Percentiles rank a stretch among this genome's conserved stretches.
These are phyloP conservation scores for Drosophila histrio DNA, from an alignment of 2,888 invertebrate species.

Conservation along the genomic window DNA sequence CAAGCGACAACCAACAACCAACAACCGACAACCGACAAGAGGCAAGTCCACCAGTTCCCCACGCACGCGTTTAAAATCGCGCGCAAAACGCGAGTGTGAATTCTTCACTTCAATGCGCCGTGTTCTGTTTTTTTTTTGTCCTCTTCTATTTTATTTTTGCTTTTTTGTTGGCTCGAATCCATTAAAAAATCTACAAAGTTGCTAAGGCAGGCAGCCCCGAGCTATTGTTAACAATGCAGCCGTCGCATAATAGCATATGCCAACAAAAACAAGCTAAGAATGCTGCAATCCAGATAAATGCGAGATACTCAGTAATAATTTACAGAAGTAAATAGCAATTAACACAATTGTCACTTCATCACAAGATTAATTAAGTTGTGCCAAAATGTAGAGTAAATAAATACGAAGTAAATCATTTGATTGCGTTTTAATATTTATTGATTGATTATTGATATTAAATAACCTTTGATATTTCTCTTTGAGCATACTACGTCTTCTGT, in stretches of 20 bases:
- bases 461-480: too few relatives aligned
- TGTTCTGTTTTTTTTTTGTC: constrained; percentile 50
- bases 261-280: constrained; percentile 30
- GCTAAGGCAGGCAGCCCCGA: constrained; percentile 56
- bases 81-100: constrained; percentile 77
- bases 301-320: not conserved
- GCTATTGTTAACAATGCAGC: constrained; percentile 69
- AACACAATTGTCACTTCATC: too few relatives aligned
- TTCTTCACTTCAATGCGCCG: constrained; percentile 80
- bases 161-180: constrained; percentile 56
- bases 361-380: not conserved
- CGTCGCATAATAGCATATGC: constrained; percentile 64
- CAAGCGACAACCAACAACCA: constrained; percentile 3
- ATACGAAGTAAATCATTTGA: too few relatives aligned
- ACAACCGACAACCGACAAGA: constrained; percentile 8
- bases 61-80: constrained; percentile 61
- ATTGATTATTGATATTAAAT: too few relatives aligned
- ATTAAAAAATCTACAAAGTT: constrained; percentile 76
- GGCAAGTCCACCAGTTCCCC: constrained; percentile 33
- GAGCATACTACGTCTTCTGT: too few relatives aligned
- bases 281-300: not conserved
- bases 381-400: not conserved
- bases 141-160: constrained; percentile 16
- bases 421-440: too few relatives aligned
- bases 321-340: not conserved